A percentile compares a stretch with the other conserved stretches of the same genome.
phyloP scores from a whole-genome alignment of 2,797 vertebrate genomes.

The Lepilemur ruficaudatus region DNA sequence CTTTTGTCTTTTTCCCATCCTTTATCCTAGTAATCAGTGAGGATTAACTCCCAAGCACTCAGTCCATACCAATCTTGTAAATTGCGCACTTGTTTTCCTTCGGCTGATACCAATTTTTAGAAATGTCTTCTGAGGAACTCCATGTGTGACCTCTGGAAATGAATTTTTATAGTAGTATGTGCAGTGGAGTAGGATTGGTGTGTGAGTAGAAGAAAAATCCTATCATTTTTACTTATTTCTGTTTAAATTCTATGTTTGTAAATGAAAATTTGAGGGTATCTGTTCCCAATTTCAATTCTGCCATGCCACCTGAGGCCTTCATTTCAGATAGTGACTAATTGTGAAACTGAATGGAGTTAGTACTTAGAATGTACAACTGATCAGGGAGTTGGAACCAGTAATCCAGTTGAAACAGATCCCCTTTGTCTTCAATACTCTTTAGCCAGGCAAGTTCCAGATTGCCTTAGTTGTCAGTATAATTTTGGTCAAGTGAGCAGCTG shows the following conservation, averaged over 20 bases:
- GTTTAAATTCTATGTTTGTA: conserved; percentile 29
- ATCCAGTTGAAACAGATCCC: conserved; percentile 27
- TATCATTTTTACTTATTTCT: conserved; percentile 9
- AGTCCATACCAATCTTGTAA: background rate
- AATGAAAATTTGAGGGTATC: conserved; percentile 2
- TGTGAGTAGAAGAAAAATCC: background rate
- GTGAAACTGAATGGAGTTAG: background rate
- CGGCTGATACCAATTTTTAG: background rate
- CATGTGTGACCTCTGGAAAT: background rate
- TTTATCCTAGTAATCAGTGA: conserved; percentile 23
- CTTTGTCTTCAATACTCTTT: conserved; percentile 51
- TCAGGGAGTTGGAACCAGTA: conserved; percentile 22
- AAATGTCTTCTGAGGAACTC: background rate
- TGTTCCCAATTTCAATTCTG: conserved; percentile 35
- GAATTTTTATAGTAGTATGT: conserved; percentile 16
- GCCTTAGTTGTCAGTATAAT: conserved; percentile 46
- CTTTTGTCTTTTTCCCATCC: conserved; percentile 9
- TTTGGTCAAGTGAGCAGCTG: conserved; percentile 43
- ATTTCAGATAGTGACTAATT: conserved; percentile 20
- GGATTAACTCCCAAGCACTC: background rate
- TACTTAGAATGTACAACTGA: conserved; percentile 1
- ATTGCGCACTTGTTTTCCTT: conserved; percentile 33
- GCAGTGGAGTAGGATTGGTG: background rate
- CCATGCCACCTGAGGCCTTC: background rate
- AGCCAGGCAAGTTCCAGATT: conserved; percentile 37